These are phyloP conservation scores for Pelochelys cantorii DNA, from an alignment of 2,797 vertebrate genomes.

Conservation along the genomic window DNA sequence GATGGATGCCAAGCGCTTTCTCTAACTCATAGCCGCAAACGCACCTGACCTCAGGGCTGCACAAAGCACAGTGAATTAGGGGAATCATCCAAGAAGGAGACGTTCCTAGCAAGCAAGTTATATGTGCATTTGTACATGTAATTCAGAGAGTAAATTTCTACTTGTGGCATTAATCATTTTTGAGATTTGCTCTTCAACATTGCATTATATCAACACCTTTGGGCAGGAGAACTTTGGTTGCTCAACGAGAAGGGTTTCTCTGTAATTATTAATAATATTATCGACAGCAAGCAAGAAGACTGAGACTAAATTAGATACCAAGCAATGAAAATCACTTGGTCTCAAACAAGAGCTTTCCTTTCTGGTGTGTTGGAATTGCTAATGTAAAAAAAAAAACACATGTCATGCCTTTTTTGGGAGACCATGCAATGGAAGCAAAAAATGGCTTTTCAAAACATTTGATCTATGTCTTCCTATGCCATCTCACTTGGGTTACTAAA, in stretches of 20 bases:
- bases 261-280: conserved; percentile 44
- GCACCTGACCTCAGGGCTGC: conserved; percentile 46
- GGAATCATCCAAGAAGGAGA: background rate
- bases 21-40: conserved; percentile 42
- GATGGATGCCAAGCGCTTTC: conserved; percentile 55
- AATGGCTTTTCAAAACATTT: background rate
- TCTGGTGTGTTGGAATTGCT: conserved; percentile 39
- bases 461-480: background rate
- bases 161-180: conserved; percentile 35
- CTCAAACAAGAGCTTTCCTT: background rate
- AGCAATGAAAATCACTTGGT: conserved; percentile 30
- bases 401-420: conserved; percentile 26
- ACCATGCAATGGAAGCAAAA: background rate
- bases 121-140: conserved; percentile 18
- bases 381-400: background rate
- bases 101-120: conserved; percentile 30
- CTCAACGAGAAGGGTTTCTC: conserved; percentile 3
- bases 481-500: background rate
- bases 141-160: conserved; percentile 18
- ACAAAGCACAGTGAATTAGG: conserved; percentile 33
- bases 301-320: conserved; percentile 30
- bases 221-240: background rate
- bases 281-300: conserved; percentile 29
- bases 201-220: background rate
- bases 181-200: conserved; percentile 16